Evolutionary conservation across 2,888 invertebrate genomes (phyloP).

Genomic region (Actias luna): DNA sequence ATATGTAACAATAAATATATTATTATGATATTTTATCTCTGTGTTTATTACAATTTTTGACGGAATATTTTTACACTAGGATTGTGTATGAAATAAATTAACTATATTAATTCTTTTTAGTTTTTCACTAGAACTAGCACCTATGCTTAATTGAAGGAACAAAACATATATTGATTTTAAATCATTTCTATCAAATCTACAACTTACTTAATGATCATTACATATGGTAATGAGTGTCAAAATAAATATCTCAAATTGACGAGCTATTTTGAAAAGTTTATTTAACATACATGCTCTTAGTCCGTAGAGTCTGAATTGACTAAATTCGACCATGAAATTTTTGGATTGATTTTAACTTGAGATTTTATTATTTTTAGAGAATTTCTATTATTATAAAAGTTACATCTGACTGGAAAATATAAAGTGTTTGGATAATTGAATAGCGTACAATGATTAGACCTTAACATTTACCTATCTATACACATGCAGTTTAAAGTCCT

Average conservation of each 20-base stretch:
- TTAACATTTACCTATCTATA: constrained; percentile 8
- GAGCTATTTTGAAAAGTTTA: constrained; percentile 11
- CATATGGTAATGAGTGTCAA: constrained; percentile 12
- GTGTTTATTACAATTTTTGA: not conserved
- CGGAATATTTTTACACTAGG: not conserved
- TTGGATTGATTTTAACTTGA: not conserved
- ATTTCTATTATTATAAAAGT: not conserved
- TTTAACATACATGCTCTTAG: not conserved
- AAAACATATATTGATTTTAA: constrained; percentile 13
- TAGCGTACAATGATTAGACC: not conserved
- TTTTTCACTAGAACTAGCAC: constrained; percentile 13
- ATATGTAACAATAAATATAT: not conserved
- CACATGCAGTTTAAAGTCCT: not conserved
- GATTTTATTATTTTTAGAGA: not conserved
- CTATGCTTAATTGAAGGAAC: constrained; percentile 15
- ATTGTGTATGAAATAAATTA: not conserved
- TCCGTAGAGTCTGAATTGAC: no score
- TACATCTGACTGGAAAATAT: not conserved
- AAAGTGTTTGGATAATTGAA: not conserved
- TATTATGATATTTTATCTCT: not conserved
- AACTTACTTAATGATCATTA: constrained; percentile 17
- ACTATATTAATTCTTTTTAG: not conserved
- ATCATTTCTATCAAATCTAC: constrained; percentile 12
- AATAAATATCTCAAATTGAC: constrained; percentile 18
- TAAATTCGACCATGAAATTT: not conserved